Percentiles rank a stretch among this genome's conserved stretches.
Conservation (phyloP, 2,888 invertebrate genomes). For the Artemia sinica region DNA sequence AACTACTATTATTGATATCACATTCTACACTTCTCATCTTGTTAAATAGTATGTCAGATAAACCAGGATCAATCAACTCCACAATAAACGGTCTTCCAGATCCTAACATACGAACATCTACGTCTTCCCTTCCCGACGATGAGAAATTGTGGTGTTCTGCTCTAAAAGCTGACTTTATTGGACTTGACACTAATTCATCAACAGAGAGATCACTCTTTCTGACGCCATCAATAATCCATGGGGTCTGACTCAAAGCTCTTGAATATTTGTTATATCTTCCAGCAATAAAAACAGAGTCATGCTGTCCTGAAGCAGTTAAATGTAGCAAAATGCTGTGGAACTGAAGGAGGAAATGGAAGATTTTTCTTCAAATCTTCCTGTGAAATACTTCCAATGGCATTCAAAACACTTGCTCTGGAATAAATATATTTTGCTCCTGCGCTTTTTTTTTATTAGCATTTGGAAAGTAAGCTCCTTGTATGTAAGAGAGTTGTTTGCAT, state of each 20-base stretch:
- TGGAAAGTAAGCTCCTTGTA: conserved; percentile 31
- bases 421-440: conserved; percentile 38
- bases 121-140: conserved; percentile 87
- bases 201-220: conserved; percentile 69
- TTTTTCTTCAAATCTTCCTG: conserved; percentile 36
- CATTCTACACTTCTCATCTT: not conserved
- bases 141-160: conserved; percentile 53
- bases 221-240: conserved; percentile 70
- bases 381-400: conserved; percentile 36
- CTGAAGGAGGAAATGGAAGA: conserved; percentile 39
- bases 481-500: conserved; percentile 41
- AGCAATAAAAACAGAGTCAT: conserved; percentile 46
- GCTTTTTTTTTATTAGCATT: conserved; percentile 29
- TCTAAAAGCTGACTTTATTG: conserved; percentile 43
- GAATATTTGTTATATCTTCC: conserved; percentile 67
- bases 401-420: conserved; percentile 48
- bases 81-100: conserved; percentile 81
- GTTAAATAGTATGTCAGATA: conserved; percentile 31
- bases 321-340: conserved; percentile 33
- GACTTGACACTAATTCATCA: conserved; percentile 63
- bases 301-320: conserved; percentile 40
- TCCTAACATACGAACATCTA: conserved; percentile 84
- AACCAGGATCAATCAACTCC: conserved; percentile 53
- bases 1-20: not conserved
- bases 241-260: conserved; percentile 72